Conservation (phyloP, 2,797 vertebrate species). For the Geotrypetes seraphini region DNA sequence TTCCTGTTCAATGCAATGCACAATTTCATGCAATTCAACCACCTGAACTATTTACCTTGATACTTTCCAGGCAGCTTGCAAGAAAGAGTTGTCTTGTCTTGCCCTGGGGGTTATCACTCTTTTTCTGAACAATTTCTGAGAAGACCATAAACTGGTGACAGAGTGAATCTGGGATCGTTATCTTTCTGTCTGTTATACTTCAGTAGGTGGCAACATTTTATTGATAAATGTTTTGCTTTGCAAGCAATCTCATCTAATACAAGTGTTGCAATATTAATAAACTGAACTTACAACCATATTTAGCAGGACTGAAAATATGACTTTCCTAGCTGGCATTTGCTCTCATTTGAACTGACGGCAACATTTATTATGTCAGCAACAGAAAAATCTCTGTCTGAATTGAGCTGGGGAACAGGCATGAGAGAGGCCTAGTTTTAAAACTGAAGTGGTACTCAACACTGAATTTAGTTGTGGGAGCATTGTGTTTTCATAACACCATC, state of each 20-base stretch:
- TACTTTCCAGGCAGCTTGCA: constrained; percentile 31
- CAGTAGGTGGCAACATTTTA: constrained; percentile 72
- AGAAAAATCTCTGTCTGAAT: not conserved
- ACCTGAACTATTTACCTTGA: constrained; percentile 28
- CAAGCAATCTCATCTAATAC: constrained; percentile 62
- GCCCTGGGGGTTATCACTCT: constrained; percentile 47
- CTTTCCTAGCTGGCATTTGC: constrained; percentile 46
- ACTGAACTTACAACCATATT: constrained; percentile 59
- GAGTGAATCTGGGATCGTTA: constrained; percentile 61
- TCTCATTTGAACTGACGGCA: constrained; percentile 61
- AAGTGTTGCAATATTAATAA: constrained; percentile 70
- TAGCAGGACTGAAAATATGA: constrained; percentile 55
- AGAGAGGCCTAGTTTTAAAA: too few relatives aligned
- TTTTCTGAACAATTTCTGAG: constrained; percentile 38
- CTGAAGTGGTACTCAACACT: too few relatives aligned
- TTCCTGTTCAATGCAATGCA: constrained; percentile 6
- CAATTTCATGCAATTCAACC: constrained; percentile 17
- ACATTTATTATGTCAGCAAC: constrained; percentile 38
- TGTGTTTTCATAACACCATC: too few relatives aligned
- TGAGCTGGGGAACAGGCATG: too few relatives aligned
- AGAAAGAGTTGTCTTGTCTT: constrained; percentile 42
- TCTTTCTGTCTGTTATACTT: constrained; percentile 64
- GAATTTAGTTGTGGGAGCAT: too few relatives aligned
- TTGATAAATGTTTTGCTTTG: constrained; percentile 71
- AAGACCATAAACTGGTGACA: constrained; percentile 57